These are phyloP conservation scores for Ceyx margarethae DNA, from an alignment of 2,113 vertebrate species.

Conservation along the genomic window DNA sequence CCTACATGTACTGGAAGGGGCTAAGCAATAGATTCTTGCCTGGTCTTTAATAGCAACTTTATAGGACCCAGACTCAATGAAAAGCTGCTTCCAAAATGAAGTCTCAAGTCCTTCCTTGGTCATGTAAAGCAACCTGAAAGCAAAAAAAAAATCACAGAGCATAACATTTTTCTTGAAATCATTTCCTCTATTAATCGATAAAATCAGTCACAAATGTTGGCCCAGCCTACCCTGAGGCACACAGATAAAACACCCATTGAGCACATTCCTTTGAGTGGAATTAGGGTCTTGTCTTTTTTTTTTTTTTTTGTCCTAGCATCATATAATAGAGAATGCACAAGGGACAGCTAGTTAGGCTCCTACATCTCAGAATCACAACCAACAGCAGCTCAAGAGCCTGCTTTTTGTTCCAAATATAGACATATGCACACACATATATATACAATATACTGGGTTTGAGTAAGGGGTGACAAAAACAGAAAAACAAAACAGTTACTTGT, in stretches of 20 bases:
- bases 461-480: neutral
- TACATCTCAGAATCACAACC: neutral
- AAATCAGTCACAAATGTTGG: neutral
- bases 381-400: neutral
- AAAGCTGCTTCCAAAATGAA: neutral
- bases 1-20: neutral
- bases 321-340: neutral
- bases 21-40: neutral
- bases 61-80: neutral
- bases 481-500: neutral
- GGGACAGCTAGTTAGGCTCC: neutral
- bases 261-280: neutral
- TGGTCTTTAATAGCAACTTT: neutral
- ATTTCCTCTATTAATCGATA: neutral
- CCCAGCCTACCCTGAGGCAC: neutral
- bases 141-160: conserved; percentile 10
- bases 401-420: neutral
- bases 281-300: neutral
- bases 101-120: neutral
- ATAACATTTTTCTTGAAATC: neutral
- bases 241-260: neutral
- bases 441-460: neutral
- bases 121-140: neutral
- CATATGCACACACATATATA: neutral
- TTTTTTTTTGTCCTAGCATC: neutral